Base-by-base conservation (phyloP, 1,140 invertebrate genomes). In the Oscheius sp. region DNA sequence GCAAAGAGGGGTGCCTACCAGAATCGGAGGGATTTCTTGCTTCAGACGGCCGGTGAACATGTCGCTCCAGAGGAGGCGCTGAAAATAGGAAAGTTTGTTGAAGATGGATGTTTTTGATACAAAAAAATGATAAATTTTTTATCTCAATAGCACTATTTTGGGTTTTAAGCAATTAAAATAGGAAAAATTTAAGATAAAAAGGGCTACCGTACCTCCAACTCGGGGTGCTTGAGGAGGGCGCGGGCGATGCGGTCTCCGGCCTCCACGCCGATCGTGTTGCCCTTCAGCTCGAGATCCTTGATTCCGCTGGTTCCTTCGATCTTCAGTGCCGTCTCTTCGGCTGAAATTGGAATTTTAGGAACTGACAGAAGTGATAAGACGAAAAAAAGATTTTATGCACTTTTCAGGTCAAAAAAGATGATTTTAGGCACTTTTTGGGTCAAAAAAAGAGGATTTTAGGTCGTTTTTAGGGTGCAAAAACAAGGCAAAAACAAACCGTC, bases 1-100 rank as follows among this genome's bases (percentile, higher is more conserved):
- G 32, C 29, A 15, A 45, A 29, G n/a, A 63, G 18, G 15, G n/a
- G 31, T n/a, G 18, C 58, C 63, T 4, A 68, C 65, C 90, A 98
- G 85, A 29, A 94, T 93, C 73, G 89, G 87, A 7, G 95, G 95
- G 82, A 98, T 97, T 88, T 98, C 95, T 23, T 90, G 89, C 85
- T 96, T 97, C 84, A 94, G 89, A 58, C 95, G 88, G 0, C 94
- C 90, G 18, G 93, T 95, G 79, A 98, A 98, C 87, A 97, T 91
- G 84, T 98, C 94, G 80, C 94, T 91, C 73, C 73, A 77, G 2
- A 76, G 38, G 31, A 45, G 61, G 13, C 46, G 23, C 49, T 74
- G 46, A 73, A 74, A 72, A n/a, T n/a, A n/a, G n/a, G 13, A 70
- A n/a, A 68, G 18, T 68, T 68, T 15, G 15, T 18, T 18, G 13